These are phyloP conservation scores for Diglossa cyanea DNA, from an alignment of 2,797 vertebrate species.

Conservation along the genomic window DNA sequence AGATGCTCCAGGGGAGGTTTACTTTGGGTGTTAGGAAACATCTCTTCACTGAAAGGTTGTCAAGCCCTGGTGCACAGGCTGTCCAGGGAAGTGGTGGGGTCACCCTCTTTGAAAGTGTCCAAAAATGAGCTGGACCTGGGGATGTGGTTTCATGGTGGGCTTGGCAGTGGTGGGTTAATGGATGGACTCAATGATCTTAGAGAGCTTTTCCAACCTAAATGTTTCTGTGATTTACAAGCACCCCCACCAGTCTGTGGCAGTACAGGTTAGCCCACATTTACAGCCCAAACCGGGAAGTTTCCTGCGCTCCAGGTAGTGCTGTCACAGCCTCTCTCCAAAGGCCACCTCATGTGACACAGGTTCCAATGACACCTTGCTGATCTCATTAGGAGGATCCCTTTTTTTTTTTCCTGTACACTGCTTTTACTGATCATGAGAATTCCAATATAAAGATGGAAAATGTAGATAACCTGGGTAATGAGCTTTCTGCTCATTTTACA, in stretches of 20 bases:
- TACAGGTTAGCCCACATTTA: not conserved
- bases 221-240: not conserved
- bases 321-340: not conserved
- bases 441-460: not conserved
- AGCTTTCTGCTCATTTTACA: not conserved
- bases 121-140: not conserved
- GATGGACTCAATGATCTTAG: not conserved
- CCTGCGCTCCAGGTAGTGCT: not conserved
- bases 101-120: not conserved
- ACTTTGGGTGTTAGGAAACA: not conserved
- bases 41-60: not conserved
- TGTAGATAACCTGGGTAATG: not conserved
- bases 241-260: not conserved
- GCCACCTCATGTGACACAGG: accelerated
- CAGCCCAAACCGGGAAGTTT: not conserved
- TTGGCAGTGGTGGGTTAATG: not conserved
- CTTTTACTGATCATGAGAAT: not conserved
- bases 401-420: not conserved
- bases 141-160: no score
- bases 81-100: not conserved
- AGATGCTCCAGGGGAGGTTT: not conserved
- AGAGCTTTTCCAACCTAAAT: not conserved
- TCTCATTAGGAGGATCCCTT: not conserved
- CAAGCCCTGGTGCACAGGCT: not conserved
- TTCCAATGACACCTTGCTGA: accelerated